Base-by-base conservation (phyloP, 2,888 invertebrate species). In the Cheilosia vernalis region DNA sequence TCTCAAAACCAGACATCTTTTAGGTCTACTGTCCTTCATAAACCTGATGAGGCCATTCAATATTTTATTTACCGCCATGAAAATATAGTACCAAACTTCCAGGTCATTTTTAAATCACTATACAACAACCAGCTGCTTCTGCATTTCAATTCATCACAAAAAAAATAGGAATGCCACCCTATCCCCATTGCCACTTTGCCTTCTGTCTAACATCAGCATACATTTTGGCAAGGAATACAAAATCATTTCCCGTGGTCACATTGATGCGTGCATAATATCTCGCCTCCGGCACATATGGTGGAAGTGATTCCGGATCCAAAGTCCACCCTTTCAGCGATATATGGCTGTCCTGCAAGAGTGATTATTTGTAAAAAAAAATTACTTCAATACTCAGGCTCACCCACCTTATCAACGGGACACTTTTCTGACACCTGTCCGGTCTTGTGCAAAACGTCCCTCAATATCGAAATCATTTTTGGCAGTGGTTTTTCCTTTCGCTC, bases 271-370 rank as follows among this genome's bases (percentile, higher is more conserved):
- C 0, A 17, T 27, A 24, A 33, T 30, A 55, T 30, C n/a, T n/a
- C 15, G 5, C 17, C 44, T 61, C 61, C 6, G 44, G 44, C 6
- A 61, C 13, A 27, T 24, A 61, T 17, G 42, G 37, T 15, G 61
- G 61, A 4, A 61, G 13, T 17, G n/a, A 10, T 21, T 61, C 61
- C 4, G 58, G 58, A 37, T 60, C 40, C 2, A 60, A 4, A 5
- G 4, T 0, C 9, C 21, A 13, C 2, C 21, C 13, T 5, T 19
- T 37, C 2, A 60, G 4, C 4, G 4, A 4, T 2, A 42, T 21
- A 40, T 15, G 13, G 21, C 24, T 42, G 21, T 40, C 21, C 58
- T 60, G 5, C 21, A 60, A 60, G 5, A n/a, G n/a, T 1, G 17
- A 44, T 5, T 42, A 1, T 1, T 44, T 17, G 7, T 7, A 24